Evolutionary conservation across 2,888 invertebrate genomes (phyloP).

Genomic region (Cartodere bifasciata): DNA sequence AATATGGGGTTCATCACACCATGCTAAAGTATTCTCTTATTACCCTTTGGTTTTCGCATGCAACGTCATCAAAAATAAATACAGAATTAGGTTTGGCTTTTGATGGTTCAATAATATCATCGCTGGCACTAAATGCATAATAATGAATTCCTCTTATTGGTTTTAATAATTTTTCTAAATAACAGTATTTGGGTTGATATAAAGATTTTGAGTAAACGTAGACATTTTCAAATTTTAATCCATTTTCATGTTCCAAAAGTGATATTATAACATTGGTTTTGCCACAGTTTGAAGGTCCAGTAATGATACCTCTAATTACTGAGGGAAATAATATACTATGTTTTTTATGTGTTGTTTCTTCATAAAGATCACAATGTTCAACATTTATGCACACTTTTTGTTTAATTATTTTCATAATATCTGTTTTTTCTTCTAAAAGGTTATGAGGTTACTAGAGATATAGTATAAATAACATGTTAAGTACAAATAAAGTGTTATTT

Average conservation of each 20-base stretch:
- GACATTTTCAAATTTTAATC: constrained; percentile 27
- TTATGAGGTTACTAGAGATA: too few relatives aligned
- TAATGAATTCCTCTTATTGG: too few relatives aligned
- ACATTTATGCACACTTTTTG: too few relatives aligned
- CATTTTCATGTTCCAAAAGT: constrained; percentile 24
- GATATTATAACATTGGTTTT: constrained; percentile 27
- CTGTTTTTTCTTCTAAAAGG: too few relatives aligned
- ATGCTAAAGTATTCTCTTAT: constrained; percentile 24
- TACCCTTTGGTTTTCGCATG: constrained; percentile 19
- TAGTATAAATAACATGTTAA: too few relatives aligned
- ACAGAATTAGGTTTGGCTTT: constrained; percentile 21
- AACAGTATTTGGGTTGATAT: constrained; percentile 23
- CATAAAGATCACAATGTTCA: too few relatives aligned
- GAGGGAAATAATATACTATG: too few relatives aligned
- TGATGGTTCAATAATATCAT: constrained; percentile 9
- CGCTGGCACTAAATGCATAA: constrained; percentile 12
- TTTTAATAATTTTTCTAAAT: constrained; percentile 17
- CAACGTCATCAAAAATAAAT: constrained; percentile 28
- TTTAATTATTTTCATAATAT: too few relatives aligned
- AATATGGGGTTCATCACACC: too few relatives aligned
- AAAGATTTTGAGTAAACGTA: constrained; percentile 26
- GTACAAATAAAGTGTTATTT: too few relatives aligned
- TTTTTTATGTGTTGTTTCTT: too few relatives aligned
- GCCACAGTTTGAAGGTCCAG: constrained; percentile 27
- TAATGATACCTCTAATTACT: too few relatives aligned